A percentile compares a stretch with the other conserved stretches of the same genome.
Evolutionary conservation across 2,113 vertebrate genomes (phyloP).

Genomic region (Elephantulus edwardii): DNA sequence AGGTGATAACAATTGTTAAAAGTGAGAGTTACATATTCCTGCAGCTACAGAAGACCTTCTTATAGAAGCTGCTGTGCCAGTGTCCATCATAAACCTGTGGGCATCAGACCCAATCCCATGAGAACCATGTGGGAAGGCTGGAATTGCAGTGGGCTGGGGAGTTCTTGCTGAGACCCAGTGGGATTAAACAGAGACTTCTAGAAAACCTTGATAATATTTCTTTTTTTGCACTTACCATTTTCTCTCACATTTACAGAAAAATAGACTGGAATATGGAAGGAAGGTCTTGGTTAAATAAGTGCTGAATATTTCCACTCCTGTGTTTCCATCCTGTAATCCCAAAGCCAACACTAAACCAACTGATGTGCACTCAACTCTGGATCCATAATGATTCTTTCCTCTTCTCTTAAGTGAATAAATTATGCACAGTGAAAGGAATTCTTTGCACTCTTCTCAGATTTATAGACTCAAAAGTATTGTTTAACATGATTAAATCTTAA

Average conservation of each 20-base stretch:
- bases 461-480: neutral
- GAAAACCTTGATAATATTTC: neutral
- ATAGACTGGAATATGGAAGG: neutral
- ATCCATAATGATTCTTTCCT: neutral
- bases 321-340: neutral
- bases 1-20: neutral
- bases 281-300: neutral
- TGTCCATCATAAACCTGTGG: neutral
- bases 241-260: neutral
- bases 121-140: neutral
- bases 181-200: neutral
- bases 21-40: neutral
- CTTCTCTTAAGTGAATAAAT: slow-evolving; percentile 1
- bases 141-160: neutral
- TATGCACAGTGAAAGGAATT: too few relatives aligned
- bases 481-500: neutral
- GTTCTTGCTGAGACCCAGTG: neutral
- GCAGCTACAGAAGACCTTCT: neutral
- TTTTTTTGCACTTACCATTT: neutral
- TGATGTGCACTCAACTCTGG: neutral
- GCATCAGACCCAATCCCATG: neutral
- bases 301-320: neutral
- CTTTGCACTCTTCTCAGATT: too few relatives aligned
- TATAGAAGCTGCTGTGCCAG: neutral
- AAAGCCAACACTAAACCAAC: neutral